Conservation (phyloP, 2,113 vertebrate genomes). For the Tretioscincus oriximinensis region DNA sequence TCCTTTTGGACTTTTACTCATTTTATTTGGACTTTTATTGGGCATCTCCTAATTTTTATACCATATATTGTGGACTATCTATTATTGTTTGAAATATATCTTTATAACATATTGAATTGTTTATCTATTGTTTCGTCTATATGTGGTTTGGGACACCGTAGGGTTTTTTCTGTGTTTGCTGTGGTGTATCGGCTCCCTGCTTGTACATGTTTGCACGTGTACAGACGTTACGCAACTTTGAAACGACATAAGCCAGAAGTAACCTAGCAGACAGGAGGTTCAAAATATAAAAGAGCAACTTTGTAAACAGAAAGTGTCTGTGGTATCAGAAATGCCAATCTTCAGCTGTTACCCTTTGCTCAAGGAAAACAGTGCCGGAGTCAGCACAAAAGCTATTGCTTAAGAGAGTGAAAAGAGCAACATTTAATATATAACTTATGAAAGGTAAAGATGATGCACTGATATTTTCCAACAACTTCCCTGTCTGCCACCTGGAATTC, state of each 20-base stretch:
- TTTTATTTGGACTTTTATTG: no score
- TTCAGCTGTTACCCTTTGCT: conserved; percentile 49
- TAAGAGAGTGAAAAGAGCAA: conserved; percentile 29
- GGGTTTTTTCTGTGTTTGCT: no score
- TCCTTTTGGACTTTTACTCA: no score
- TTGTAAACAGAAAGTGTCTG: neutral
- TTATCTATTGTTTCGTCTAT: no score
- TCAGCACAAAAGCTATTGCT: conserved; percentile 47
- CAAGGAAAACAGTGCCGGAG: conserved; percentile 44
- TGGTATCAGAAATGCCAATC: conserved; percentile 30
- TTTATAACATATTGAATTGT: no score
- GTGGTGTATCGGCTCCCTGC: no score
- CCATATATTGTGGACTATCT: no score
- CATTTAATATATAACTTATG: neutral
- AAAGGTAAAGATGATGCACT: neutral
- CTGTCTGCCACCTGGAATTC: no score
- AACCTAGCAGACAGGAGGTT: neutral
- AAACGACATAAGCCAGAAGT: neutral
- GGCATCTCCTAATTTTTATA: no score
- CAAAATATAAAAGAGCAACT: neutral
- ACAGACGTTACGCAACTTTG: neutral
- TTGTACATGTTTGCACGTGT: neutral
- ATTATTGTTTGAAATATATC: no score
- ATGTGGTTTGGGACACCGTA: no score
- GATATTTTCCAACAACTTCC: no score